Base-by-base conservation (phyloP, 1,140 invertebrate genomes). In the Diprion similis region DNA sequence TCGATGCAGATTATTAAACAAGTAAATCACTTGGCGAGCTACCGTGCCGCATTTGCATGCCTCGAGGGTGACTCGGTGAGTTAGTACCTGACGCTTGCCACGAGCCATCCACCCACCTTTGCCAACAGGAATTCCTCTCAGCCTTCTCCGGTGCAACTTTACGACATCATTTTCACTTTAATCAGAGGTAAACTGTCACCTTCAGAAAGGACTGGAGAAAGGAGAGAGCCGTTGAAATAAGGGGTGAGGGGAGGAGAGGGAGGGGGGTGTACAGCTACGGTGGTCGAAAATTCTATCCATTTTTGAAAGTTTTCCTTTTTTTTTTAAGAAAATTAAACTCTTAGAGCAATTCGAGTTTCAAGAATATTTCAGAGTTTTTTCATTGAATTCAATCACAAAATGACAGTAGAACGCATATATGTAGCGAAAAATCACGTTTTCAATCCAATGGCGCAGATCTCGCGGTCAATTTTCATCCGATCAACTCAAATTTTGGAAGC, bases 1-100 rank as follows among this genome's bases (percentile, higher is more conserved):
- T 70, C 69, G 18, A 70, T 70, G 69, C 46, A 70, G 69, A 70
- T 70, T 70, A 70, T 70, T 70, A 70, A 70, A 46, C 19, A 70
- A 70, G 69, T 70, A 70, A 70, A 70, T 70, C 69, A 70, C 69
- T 70, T 47, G 46, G 18, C 15, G 18, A 8, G 15, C 69, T 70
- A 70, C 45, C 45, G n/a, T 19, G 45, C 11, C 69, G 46, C 69
- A 70, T 70, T 70, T 70, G 46, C 69, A 47, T 47, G 69, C 13
- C 19, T 47, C 19, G 13, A 17, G 51, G 51, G 51, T 17, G 24
- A 37, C 24, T 37, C 24, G 24, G 9, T 59, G 51, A 59, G 51
- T 59, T 59, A 59, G 51, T 13, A 17, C 11, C n/a, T 17, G n/a
- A 37, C 51, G 11, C n/a, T 59, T 45, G 18, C 19, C 10, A 19